A percentile compares a stretch with the other conserved stretches of the same genome.
These are phyloP conservation scores for Callopanchax toddi DNA, from an alignment of 2,113 vertebrate genomes.

Conservation along the genomic window DNA sequence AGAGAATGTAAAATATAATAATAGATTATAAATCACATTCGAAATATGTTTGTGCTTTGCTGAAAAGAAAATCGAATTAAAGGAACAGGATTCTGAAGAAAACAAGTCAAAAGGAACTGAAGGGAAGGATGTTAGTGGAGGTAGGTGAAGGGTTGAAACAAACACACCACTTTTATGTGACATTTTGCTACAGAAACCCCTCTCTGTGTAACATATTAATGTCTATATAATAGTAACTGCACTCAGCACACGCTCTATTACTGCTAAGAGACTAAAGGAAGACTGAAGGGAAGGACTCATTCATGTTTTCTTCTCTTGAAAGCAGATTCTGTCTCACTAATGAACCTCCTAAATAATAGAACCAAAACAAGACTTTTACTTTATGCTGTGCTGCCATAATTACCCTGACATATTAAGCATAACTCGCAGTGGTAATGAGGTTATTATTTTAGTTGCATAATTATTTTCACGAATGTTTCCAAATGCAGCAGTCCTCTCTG, in stretches of 20 bases:
- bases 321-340: slow-evolving; percentile 29
- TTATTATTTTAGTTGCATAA: slow-evolving; percentile 21
- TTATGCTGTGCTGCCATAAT: slow-evolving; percentile 10
- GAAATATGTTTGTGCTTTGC: background rate
- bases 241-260: slow-evolving; percentile 1
- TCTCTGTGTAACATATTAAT: slow-evolving; percentile 1
- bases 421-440: slow-evolving; percentile 22
- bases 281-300: background rate
- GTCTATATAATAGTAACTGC: background rate
- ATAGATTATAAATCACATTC: background rate
- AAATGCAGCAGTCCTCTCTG: background rate
- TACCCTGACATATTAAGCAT: slow-evolving; percentile 14
- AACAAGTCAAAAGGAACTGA: background rate
- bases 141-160: background rate
- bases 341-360: slow-evolving; percentile 25
- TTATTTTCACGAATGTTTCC: background rate
- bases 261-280: slow-evolving; percentile 21
- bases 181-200: slow-evolving; percentile 3
- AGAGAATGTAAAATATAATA: background rate
- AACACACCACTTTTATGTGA: background rate
- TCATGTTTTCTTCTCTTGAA: background rate
- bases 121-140: background rate
- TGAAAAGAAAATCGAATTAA: background rate
- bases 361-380: slow-evolving; percentile 18
- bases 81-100: background rate